Percentiles rank a stretch among this genome's conserved stretches.
Conservation (phyloP, 2,888 invertebrate genomes). For the Dioctria rufipes region DNA sequence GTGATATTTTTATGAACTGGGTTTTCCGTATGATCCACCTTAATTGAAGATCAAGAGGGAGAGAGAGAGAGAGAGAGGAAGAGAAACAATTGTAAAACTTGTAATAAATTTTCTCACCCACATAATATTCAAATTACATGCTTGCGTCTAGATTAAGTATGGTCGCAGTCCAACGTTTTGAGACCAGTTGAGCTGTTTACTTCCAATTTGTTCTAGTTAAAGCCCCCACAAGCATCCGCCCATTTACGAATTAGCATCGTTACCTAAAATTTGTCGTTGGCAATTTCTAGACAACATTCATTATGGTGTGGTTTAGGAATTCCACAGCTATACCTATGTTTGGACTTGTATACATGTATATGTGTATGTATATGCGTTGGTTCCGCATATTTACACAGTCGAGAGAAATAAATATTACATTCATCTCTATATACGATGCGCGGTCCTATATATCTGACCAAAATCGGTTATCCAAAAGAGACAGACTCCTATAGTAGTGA, state of each 20-base stretch:
- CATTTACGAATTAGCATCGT: conserved; percentile 33
- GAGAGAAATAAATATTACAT: too few species aligned
- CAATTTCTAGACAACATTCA: conserved; percentile 9
- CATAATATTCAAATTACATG: not conserved
- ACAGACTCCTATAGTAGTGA: not conserved
- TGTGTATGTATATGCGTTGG: too few species aligned
- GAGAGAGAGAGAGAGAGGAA: too few species aligned
- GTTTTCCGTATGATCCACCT: too few species aligned
- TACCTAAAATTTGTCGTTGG: conserved; percentile 22
- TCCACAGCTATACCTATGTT: not conserved
- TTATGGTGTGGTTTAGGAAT: not conserved
- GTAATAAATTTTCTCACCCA: too few species aligned
- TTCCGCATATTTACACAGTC: too few species aligned
- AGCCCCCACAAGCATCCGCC: conserved; percentile 44
- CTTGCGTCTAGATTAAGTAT: not conserved
- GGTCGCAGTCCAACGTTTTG: not conserved
- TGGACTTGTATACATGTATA: too few species aligned
- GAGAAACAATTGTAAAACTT: too few species aligned
- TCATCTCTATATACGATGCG: not conserved
- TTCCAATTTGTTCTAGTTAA: conserved; percentile 38
- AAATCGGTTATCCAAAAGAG: not conserved
- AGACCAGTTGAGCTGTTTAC: conserved; percentile 9
- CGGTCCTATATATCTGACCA: not conserved
- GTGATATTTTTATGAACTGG: not conserved
- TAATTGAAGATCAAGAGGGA: not conserved